Evolutionary conservation across 2,113 vertebrate species (phyloP).

Genomic region (Tinamus guttatus): DNA sequence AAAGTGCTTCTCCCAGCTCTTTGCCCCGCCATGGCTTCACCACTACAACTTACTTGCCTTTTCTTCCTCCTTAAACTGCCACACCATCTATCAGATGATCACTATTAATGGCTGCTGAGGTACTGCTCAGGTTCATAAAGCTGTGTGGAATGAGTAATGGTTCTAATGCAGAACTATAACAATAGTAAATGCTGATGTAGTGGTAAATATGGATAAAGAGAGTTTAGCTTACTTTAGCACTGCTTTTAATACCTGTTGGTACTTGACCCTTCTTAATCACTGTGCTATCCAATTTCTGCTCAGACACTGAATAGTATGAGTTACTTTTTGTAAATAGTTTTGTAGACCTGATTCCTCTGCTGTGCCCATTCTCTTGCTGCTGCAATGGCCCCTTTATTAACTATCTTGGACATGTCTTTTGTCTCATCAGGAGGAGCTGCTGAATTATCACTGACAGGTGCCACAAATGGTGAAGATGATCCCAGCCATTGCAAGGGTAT

Average conservation of each 20-base stretch:
- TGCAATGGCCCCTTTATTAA: neutral
- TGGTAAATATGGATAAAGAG: neutral
- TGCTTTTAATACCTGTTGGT: neutral
- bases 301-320: neutral
- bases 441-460: constrained; percentile 29
- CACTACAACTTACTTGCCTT: neutral
- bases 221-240: neutral
- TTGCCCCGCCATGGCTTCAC: neutral
- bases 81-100: neutral
- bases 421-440: neutral
- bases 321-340: neutral
- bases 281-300: neutral
- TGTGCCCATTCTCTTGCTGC: neutral
- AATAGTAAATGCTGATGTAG: neutral
- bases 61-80: neutral
- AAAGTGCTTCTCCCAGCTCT: neutral
- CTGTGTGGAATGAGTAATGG: neutral
- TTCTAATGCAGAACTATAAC: neutral
- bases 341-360: neutral
- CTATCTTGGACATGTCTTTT: neutral
- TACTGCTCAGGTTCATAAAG: neutral
- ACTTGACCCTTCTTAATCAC: neutral
- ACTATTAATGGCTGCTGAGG: neutral
- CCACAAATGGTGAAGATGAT: neutral
- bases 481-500: neutral